Evolutionary conservation across 2,888 invertebrate genomes (phyloP).

Genomic region (Drosophila ezoana): DNA sequence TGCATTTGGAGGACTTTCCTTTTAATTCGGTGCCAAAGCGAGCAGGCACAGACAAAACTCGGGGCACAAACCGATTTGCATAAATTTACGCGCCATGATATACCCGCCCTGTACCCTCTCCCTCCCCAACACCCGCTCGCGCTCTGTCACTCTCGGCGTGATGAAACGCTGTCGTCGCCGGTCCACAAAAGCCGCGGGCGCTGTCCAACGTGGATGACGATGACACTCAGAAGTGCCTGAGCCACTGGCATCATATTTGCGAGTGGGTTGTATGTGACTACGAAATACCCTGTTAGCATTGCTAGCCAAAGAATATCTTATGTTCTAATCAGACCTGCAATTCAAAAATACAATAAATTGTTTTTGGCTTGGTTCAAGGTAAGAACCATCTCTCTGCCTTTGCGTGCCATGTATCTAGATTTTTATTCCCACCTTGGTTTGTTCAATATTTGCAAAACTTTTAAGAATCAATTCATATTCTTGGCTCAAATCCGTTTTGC

Average conservation of each 20-base stretch:
- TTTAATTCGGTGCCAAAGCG: conserved; percentile 58
- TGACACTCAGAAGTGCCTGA: conserved; percentile 21
- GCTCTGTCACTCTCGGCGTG: conserved; percentile 31
- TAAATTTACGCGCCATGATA: conserved; percentile 75
- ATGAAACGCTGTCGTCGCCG: conserved; percentile 58
- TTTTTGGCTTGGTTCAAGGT: too few relatives aligned
- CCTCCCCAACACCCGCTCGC: not conserved
- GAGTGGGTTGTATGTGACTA: not conserved
- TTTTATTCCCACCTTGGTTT: too few relatives aligned
- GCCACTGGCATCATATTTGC: not conserved
- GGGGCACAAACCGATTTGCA: conserved; percentile 69
- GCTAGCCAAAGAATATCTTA: too few relatives aligned
- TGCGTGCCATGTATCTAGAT: too few relatives aligned
- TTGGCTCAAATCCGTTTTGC: too few relatives aligned
- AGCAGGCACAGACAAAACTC: conserved; percentile 9
- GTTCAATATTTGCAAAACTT: too few relatives aligned
- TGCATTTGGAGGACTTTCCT: conserved; percentile 68
- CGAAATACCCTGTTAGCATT: not conserved
- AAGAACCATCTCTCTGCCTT: too few relatives aligned
- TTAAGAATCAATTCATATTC: too few relatives aligned
- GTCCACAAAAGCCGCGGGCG: conserved; percentile 29
- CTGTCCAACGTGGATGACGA: conserved; percentile 38
- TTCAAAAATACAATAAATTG: too few relatives aligned
- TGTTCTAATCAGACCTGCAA: too few relatives aligned
- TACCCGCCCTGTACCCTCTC: conserved; percentile 8